phyloP scores from a whole-genome alignment of 2,113 vertebrate genomes.

The Lampris incognitus region DNA sequence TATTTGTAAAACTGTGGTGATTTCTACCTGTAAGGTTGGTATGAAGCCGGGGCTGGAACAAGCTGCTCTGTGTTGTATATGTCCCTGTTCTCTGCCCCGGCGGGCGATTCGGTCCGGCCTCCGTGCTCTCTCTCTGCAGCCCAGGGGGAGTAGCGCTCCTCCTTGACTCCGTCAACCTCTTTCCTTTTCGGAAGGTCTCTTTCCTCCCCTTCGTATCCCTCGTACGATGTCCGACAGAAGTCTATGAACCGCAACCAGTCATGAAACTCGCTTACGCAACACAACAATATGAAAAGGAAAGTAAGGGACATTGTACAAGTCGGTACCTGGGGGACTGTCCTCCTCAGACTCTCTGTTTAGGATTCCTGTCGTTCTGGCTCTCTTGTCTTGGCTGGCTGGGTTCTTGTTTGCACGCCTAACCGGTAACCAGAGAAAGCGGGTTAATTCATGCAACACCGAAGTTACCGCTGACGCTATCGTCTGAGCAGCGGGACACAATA shows the following conservation, averaged over 20 bases:
- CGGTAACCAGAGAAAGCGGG: neutral
- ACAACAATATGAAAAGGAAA: neutral
- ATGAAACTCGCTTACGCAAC: neutral
- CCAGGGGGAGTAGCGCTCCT: conserved; percentile 85
- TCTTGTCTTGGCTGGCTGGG: conserved; percentile 65
- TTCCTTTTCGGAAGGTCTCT: conserved; percentile 69
- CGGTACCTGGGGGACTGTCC: conserved; percentile 71
- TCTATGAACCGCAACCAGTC: conserved; percentile 42
- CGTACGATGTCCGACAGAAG: conserved; percentile 71
- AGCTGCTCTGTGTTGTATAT: conserved; percentile 85
- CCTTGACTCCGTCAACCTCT: conserved; percentile 71
- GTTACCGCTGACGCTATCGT: neutral
- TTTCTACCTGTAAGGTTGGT: conserved; percentile 85
- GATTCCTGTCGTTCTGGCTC: conserved; percentile 57
- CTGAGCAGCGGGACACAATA: neutral
- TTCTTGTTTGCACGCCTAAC: conserved; percentile 76
- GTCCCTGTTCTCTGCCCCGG: conserved; percentile 78
- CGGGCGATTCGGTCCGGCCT: conserved; percentile 74
- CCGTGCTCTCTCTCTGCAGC: conserved; percentile 75
- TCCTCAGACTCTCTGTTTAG: conserved; percentile 68
- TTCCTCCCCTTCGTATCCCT: conserved; percentile 74
- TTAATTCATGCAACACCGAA: neutral
- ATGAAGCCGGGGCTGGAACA: conserved; percentile 80
- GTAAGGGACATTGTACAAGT: no score
- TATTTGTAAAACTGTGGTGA: neutral